Evolutionary conservation across 2,888 invertebrate species (phyloP).

Genomic region (Cryptocephalus moraei): DNA sequence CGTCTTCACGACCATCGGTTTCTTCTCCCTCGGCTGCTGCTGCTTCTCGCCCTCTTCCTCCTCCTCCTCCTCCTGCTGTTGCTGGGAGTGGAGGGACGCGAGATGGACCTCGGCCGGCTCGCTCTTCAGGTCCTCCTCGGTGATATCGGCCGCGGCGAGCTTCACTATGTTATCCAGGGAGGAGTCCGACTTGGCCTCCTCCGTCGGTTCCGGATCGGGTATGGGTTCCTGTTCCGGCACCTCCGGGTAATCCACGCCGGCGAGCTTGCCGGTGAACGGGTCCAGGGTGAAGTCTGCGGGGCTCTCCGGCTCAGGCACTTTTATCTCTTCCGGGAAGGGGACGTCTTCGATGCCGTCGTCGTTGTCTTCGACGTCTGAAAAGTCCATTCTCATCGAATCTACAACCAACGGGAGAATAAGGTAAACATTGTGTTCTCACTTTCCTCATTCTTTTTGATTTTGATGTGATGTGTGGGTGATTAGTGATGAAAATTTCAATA

Average conservation of each 20-base stretch:
- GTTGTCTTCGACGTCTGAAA: constrained; percentile 24
- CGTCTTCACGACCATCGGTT: constrained; percentile 17
- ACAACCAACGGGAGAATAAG: no score
- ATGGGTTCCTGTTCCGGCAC: constrained; percentile 16
- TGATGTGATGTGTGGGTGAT: no score
- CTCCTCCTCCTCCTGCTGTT: constrained; percentile 4
- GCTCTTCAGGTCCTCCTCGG: constrained; percentile 27
- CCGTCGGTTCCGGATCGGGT: constrained; percentile 25
- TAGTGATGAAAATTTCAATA: no score
- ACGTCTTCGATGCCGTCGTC: constrained; percentile 53
- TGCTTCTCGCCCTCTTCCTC: background rate
- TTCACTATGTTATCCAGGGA: constrained; percentile 32
- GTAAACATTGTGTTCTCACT: no score
- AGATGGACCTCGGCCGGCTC: constrained; percentile 12
- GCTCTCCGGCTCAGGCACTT: constrained; percentile 48
- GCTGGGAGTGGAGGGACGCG: background rate
- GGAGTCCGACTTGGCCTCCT: constrained; percentile 10
- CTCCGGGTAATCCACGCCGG: constrained; percentile 19
- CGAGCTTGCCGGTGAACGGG: constrained; percentile 34
- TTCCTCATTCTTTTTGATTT: no score
- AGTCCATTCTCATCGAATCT: background rate
- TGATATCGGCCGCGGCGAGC: constrained; percentile 32
- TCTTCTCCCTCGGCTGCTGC: background rate
- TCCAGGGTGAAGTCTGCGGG: constrained; percentile 63
- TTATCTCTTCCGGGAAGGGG: constrained; percentile 49